Evolutionary conservation across 1,140 invertebrate species (phyloP), one percentile per base, ranked within the genome.

Genomic region (Vanessa tameamea): DNA sequence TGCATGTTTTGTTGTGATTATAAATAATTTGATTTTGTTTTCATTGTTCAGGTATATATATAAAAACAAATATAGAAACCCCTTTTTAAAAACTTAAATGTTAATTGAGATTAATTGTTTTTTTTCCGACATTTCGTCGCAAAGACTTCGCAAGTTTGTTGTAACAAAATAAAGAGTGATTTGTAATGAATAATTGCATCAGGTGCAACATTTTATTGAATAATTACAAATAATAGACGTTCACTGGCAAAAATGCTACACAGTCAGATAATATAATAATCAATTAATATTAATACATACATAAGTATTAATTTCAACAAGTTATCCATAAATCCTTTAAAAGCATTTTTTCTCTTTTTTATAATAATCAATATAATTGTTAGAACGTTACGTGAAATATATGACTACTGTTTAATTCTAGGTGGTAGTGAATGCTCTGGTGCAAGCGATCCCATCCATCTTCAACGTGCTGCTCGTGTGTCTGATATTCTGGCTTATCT

Each of bases 391-490:
- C n/a, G 53, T 66, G 6, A 23, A 43, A 12, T 11, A 50, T 68
- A 73, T 20, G 16, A 50, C 47, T 69, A 47, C 37, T 64, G 48
- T 72, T 47, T 72, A 66, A 71, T 75, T 78, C 71, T 84, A 92
- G 90, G 90, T 98, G 92, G 97, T 98, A 85, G 97, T 98, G 82
- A 98, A 98, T 93, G 97, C 97, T 82, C 94, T 98, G 82, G 97
- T 98, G 95, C 97, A 98, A 92, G 97, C 97, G 78, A 98, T 98
- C 90, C 97, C 97, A 80, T 97, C 97, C 92, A 98, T 98, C 94
- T 98, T 98, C 95, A 98, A 98, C 93, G 97, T 98, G 79, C 94
- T 98, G 84, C 95, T 98, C 79, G 97, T 98, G 88, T 98, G 97
- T 94, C 95, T 98, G 77, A 97, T 98, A 83, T 98, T 98, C 94